A percentile compares a stretch with the other conserved stretches of the same genome.
Evolutionary conservation across 2,888 invertebrate genomes (phyloP).

Genomic region (Bombylius discolor): DNA sequence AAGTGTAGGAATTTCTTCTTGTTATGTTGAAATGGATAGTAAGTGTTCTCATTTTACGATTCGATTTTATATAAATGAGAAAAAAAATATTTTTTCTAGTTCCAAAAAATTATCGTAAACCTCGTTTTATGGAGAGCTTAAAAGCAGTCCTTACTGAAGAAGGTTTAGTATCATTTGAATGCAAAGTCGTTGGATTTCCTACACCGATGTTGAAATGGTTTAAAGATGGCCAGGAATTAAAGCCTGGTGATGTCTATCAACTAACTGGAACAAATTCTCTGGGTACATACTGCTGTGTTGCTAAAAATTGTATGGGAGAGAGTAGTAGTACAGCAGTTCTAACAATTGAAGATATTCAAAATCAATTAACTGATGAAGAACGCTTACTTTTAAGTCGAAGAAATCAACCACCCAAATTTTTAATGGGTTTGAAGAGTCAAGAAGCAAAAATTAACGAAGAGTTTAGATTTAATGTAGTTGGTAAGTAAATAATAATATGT

Average conservation of each 20-base stretch:
- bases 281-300: constrained; percentile 80
- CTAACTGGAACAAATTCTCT: constrained; percentile 80
- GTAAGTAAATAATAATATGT: constrained; percentile 32
- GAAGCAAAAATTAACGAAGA: constrained; percentile 73
- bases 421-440: constrained; percentile 65
- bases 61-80: background rate
- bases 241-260: constrained; percentile 86
- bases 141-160: constrained; percentile 83
- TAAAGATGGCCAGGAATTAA: constrained; percentile 82
- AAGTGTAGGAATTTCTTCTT: constrained; percentile 60
- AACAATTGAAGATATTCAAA: constrained; percentile 82
- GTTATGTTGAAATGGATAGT: constrained; percentile 67
- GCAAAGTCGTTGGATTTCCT: constrained; percentile 85
- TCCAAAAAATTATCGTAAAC: constrained; percentile 80
- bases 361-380: constrained; percentile 78
- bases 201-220: constrained; percentile 81
- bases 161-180: constrained; percentile 83
- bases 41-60: constrained; percentile 24
- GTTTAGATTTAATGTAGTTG: constrained; percentile 68
- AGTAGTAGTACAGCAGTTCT: constrained; percentile 74
- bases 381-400: constrained; percentile 47
- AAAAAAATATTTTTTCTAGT: constrained; percentile 40
- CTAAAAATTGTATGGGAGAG: constrained; percentile 83
- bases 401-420: constrained; percentile 72
- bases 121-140: constrained; percentile 78